phyloP scores from a whole-genome alignment of 2,113 vertebrate genomes.

The Semnornis frantzii region DNA sequence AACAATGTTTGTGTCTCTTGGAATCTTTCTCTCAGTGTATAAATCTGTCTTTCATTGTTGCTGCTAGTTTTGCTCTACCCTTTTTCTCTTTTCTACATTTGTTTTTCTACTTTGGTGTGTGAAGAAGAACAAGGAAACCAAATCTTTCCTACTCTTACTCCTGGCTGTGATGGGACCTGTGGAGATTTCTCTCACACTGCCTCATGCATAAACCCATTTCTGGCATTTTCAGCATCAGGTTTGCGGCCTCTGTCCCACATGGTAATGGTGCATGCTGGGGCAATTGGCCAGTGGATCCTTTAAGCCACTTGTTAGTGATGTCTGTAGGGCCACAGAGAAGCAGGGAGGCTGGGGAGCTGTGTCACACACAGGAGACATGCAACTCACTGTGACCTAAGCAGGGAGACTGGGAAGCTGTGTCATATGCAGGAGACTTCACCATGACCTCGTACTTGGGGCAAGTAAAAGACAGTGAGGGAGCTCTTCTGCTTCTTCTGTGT shows the following conservation, averaged over 20 bases:
- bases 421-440: neutral
- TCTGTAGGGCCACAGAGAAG: rapidly evolving
- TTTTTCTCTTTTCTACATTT: neutral
- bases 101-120: neutral
- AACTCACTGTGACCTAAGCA: no score
- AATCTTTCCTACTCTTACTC: neutral
- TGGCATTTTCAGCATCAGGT: neutral
- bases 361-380: neutral
- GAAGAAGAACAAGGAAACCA: neutral
- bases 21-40: neutral
- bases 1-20: neutral
- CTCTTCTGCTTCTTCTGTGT: neutral
- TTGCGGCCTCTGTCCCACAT: neutral
- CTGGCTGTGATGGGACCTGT: neutral
- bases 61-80: neutral
- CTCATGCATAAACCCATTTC: neutral
- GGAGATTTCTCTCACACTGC: neutral
- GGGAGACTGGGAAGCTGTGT: neutral
- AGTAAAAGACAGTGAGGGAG: neutral
- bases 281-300: neutral
- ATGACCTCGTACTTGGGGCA: neutral
- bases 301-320: neutral
- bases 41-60: neutral
- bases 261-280: neutral
- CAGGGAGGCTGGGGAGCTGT: neutral